Evolutionary conservation across 2,888 invertebrate species (phyloP).

Genomic region (Epirrita christyi): DNA sequence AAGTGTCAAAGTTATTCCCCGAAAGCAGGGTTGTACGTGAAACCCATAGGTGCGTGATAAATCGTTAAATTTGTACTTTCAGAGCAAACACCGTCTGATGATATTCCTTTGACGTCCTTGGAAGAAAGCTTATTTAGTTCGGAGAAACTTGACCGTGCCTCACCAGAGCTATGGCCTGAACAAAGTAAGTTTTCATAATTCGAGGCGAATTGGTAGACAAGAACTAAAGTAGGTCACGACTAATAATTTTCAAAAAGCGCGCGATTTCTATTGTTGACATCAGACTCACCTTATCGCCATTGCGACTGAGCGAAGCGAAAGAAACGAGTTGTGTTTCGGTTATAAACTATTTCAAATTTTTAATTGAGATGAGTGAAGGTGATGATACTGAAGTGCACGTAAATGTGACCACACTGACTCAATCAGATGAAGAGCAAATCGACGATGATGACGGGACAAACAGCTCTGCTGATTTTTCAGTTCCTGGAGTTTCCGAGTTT

Average conservation of each 20-base stretch:
- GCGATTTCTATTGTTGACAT: conserved; percentile 76
- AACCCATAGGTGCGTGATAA: not conserved
- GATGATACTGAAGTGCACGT: conserved; percentile 47
- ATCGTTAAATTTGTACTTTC: conserved; percentile 42
- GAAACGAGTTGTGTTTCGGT: conserved; percentile 58
- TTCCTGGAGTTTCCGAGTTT: conserved; percentile 96
- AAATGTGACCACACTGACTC: conserved; percentile 44
- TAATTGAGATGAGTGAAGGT: conserved; percentile 64
- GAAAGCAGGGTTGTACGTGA: not conserved
- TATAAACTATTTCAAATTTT: conserved; percentile 74
- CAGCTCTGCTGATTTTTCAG: conserved; percentile 82
- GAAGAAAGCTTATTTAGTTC: conserved; percentile 93
- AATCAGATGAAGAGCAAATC: conserved; percentile 16
- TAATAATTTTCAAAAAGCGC: conserved; percentile 72
- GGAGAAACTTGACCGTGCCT: conserved; percentile 96
- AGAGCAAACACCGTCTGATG: conserved; percentile 74
- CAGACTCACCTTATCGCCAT: conserved; percentile 49
- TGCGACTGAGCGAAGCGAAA: not conserved
- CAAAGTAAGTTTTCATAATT: conserved; percentile 88
- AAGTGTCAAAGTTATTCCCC: not conserved
- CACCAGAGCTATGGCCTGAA: conserved; percentile 98
- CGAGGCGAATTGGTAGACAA: conserved; percentile 3
- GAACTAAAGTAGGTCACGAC: conserved; percentile 19
- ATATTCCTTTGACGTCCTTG: conserved; percentile 80
- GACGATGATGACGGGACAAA: conserved; percentile 52